These are phyloP conservation scores for Delia radicum DNA, from an alignment of 1,140 invertebrate genomes.

Conservation along the genomic window DNA sequence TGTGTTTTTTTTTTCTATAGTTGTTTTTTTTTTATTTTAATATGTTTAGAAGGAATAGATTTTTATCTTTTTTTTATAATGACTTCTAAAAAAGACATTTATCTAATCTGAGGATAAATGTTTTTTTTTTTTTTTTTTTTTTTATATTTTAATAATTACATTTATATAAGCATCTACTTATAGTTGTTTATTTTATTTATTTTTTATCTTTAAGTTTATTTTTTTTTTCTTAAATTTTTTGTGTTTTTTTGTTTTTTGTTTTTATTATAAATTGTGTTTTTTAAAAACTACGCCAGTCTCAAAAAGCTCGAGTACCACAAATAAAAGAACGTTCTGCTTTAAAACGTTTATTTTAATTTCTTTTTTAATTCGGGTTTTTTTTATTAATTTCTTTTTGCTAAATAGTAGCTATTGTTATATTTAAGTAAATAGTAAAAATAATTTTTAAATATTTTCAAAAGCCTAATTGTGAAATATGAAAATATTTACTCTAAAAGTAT, in stretches of 20 bases:
- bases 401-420: slow-evolving; percentile 1
- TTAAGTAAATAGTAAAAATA: too few relatives aligned
- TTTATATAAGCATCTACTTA: slow-evolving; percentile 19
- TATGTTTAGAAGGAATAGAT: slow-evolving; percentile 5
- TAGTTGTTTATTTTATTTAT: background rate
- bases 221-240: slow-evolving; percentile 17
- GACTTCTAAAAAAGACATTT: slow-evolving; percentile 10
- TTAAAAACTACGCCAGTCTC: slow-evolving; percentile 55
- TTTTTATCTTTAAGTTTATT: slow-evolving; percentile 24
- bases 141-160: slow-evolving; percentile 18
- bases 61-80: background rate
- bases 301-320: slow-evolving; percentile 55
- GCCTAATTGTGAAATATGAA: too few relatives aligned
- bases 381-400: background rate
- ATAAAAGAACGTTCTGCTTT: slow-evolving; percentile 11
- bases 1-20: background rate
- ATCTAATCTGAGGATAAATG: slow-evolving; percentile 23
- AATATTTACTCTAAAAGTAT: too few relatives aligned
- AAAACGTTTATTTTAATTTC: background rate
- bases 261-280: slow-evolving; percentile 21
- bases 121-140: slow-evolving; percentile 4
- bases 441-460: too few relatives aligned
- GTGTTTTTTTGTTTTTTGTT: slow-evolving; percentile 6
- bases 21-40: background rate
- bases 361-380: background rate